phyloP scores from a whole-genome alignment of 1,140 invertebrate species.

The Philotrypesis tridentata region DNA sequence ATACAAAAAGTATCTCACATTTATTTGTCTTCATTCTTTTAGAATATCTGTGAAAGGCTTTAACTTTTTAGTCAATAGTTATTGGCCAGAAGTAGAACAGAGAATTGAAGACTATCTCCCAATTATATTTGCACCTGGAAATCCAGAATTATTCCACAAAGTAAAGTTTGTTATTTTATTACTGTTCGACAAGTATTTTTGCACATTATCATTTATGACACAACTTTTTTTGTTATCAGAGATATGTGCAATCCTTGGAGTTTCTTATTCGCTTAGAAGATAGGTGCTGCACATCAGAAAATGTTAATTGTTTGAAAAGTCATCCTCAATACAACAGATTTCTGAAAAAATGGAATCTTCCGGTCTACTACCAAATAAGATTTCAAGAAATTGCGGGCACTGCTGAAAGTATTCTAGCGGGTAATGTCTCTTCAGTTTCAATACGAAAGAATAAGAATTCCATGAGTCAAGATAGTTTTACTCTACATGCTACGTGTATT shows the following conservation, averaged over 20 bases:
- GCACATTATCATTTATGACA: constrained; percentile 18
- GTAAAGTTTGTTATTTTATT: constrained; percentile 64
- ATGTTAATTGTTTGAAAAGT: constrained; percentile 75
- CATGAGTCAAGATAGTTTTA: constrained; percentile 68
- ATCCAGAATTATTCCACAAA: constrained; percentile 89
- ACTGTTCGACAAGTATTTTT: constrained; percentile 8
- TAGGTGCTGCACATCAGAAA: constrained; percentile 73
- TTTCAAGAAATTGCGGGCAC: constrained; percentile 91
- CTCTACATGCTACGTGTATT: constrained; percentile 72
- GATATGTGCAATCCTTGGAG: constrained; percentile 85
- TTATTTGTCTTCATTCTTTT: constrained; percentile 48
- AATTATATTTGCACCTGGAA: constrained; percentile 92
- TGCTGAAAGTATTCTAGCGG: constrained; percentile 77
- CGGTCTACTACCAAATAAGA: constrained; percentile 95
- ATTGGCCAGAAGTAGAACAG: constrained; percentile 90
- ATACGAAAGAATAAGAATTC: constrained; percentile 61
- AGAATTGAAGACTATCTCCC: constrained; percentile 85
- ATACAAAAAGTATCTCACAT: constrained; percentile 14
- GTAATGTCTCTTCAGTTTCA: constrained; percentile 62
- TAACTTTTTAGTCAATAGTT: constrained; percentile 91
- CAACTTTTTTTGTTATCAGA: constrained; percentile 69
- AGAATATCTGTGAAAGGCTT: constrained; percentile 80
- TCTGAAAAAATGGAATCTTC: constrained; percentile 91
- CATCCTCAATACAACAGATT: constrained; percentile 83
- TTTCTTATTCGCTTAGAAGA: constrained; percentile 87